phyloP scores from a whole-genome alignment of 2,888 invertebrate species.

The Muscina levida region DNA sequence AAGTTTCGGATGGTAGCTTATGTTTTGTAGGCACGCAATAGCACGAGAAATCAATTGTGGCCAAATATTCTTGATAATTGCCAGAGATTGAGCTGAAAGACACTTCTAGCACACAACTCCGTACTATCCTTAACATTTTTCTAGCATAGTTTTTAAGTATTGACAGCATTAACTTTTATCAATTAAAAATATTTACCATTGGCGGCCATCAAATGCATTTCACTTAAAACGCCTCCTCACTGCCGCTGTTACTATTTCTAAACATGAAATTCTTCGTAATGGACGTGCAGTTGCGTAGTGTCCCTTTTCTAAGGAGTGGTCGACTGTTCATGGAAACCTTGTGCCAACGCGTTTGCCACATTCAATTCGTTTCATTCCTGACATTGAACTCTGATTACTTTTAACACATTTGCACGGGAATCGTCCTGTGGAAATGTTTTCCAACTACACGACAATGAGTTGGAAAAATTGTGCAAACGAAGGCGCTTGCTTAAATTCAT shows the following conservation, averaged over 20 bases:
- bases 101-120: no score
- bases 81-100: no score
- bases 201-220: not conserved
- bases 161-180: no score
- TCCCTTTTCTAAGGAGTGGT: constrained; percentile 16
- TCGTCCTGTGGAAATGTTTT: not conserved
- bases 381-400: constrained; percentile 62
- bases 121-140: no score
- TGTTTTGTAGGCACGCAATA: not conserved
- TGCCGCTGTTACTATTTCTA: not conserved
- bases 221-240: no score
- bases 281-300: not conserved
- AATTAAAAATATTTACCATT: constrained; percentile 1
- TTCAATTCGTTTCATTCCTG: not conserved
- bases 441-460: constrained; percentile 24
- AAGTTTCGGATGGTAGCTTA: no score
- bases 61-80: not conserved
- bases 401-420: constrained; percentile 37
- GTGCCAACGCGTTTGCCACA: not conserved
- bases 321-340: not conserved
- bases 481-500: constrained; percentile 44
- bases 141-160: no score
- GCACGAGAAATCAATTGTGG: constrained; percentile 1
- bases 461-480: constrained; percentile 27
- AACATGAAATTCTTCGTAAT: not conserved